Evolutionary conservation across 2,113 vertebrate species (phyloP).

Genomic region (Malaclemys terrapin): DNA sequence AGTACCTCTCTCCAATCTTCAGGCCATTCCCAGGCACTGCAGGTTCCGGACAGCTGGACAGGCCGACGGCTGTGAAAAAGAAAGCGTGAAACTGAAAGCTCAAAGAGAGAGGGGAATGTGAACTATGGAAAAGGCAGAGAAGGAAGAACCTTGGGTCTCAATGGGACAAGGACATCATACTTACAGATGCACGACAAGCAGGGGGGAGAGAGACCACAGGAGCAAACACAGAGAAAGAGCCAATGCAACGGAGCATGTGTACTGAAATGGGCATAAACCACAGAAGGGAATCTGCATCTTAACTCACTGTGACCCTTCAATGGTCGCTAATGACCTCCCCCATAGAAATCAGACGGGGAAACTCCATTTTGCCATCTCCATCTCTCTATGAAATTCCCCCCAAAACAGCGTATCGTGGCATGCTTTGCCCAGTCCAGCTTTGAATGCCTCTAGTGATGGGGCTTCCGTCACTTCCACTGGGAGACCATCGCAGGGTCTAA

Average conservation of each 20-base stretch:
- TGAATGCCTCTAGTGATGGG: background rate
- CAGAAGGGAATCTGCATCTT: background rate
- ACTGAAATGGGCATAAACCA: background rate
- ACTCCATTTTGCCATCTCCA: accelerated
- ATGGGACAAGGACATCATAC: background rate
- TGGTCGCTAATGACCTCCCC: accelerated
- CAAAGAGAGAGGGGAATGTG: accelerated
- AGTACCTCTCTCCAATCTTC: constrained; percentile 92
- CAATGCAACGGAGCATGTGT: background rate
- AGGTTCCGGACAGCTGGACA: constrained; percentile 95
- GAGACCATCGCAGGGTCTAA: background rate
- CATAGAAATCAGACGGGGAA: accelerated
- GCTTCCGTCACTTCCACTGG: background rate
- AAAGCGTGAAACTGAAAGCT: background rate
- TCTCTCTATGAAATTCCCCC: background rate
- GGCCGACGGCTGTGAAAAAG: constrained; percentile 87
- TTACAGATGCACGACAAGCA: background rate
- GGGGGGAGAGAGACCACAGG: background rate
- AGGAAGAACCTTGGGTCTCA: background rate
- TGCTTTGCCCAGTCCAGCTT: accelerated
- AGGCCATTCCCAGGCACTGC: constrained; percentile 91
- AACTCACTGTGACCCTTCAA: accelerated
- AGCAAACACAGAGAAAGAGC: background rate
- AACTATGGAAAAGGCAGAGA: background rate
- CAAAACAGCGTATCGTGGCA: accelerated